phyloP scores from a whole-genome alignment of 2,113 vertebrate species.

The Nymphicus hollandicus region DNA sequence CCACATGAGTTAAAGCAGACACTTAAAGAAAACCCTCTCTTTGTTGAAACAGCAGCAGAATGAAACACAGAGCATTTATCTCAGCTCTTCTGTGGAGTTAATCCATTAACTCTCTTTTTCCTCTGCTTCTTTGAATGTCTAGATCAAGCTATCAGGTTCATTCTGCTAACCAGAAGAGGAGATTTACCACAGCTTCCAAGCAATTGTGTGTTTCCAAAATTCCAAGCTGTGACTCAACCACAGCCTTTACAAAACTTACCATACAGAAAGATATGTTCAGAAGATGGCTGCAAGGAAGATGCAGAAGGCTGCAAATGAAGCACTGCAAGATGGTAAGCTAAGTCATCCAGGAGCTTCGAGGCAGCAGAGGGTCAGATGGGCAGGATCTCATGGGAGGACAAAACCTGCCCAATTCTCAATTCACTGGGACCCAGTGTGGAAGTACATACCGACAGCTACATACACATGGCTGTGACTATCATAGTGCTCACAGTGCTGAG shows the following conservation, averaged over 20 bases:
- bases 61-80: background rate
- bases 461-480: no score
- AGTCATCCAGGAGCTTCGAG: background rate
- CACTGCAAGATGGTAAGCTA: background rate
- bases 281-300: background rate
- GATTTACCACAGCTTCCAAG: background rate
- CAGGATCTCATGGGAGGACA: background rate
- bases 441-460: background rate
- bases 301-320: background rate
- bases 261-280: background rate
- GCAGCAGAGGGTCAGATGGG: background rate
- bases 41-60: conserved; percentile 1
- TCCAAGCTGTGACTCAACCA: background rate
- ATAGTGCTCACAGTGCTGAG: background rate
- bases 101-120: conserved; percentile 22
- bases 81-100: background rate
- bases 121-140: conserved; percentile 9
- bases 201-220: background rate
- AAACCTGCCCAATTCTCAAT: background rate
- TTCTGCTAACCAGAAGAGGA: background rate
- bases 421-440: background rate
- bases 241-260: background rate
- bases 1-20: background rate
- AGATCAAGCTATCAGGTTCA: conserved; percentile 9
- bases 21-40: conserved; percentile 4